These are phyloP conservation scores for Macrobrachium rosenbergii DNA, from an alignment of 1,140 invertebrate species.

Conservation along the genomic window DNA sequence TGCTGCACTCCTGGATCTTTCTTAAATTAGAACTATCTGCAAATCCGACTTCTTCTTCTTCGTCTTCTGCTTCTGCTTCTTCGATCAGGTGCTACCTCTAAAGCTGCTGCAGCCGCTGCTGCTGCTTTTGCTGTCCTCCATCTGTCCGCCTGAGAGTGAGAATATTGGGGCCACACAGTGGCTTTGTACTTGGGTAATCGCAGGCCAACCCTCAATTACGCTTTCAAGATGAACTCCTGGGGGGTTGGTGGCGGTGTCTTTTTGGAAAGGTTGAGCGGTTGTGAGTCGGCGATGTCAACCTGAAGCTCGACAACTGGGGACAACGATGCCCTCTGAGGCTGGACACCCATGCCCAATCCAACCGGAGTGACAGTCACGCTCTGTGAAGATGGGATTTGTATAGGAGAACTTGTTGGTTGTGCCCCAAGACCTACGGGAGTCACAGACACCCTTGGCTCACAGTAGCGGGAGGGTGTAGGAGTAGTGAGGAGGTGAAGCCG, in stretches of 20 bases:
- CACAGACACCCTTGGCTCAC: constrained; percentile 61
- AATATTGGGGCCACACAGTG: constrained; percentile 62
- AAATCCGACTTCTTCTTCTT: neutral
- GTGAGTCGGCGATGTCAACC: constrained; percentile 84
- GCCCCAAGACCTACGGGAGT: constrained; percentile 50
- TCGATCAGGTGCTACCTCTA: constrained; percentile 15
- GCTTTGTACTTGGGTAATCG: constrained; percentile 55
- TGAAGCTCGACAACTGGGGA: constrained; percentile 78
- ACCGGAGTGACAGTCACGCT: constrained; percentile 38
- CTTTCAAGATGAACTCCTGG: constrained; percentile 55
- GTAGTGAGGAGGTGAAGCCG: constrained; percentile 53
- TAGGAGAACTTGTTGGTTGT: constrained; percentile 48
- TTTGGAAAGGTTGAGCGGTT: constrained; percentile 89
- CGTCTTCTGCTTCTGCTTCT: neutral
- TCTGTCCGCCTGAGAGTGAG: constrained; percentile 65
- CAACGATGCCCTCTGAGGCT: constrained; percentile 48
- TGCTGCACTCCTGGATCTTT: constrained; percentile 1
- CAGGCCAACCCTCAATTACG: constrained; percentile 51
- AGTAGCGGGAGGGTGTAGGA: constrained; percentile 61
- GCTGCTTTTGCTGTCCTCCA: constrained; percentile 47
- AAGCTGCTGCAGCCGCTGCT: constrained; percentile 18
- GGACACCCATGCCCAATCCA: constrained; percentile 50
- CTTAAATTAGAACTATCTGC: too few species aligned
- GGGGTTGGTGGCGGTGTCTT: constrained; percentile 84
- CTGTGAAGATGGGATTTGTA: constrained; percentile 32